Percentiles rank a stretch among this genome's conserved stretches.
Evolutionary conservation across 1,140 invertebrate species (phyloP).

Genomic region (Cherax destructor): DNA sequence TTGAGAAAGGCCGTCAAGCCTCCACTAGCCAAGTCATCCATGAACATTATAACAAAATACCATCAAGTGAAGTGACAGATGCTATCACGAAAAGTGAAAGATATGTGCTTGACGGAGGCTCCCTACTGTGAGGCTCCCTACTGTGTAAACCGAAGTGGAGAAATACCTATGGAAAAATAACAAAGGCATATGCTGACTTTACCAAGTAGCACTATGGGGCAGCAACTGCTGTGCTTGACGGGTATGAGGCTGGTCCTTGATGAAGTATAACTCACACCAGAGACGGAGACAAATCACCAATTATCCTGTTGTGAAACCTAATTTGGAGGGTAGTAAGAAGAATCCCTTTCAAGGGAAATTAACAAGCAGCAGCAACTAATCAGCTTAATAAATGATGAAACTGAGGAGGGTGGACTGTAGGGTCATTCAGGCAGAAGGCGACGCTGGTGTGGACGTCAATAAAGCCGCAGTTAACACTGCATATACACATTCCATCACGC

Average conservation of each 20-base stretch:
- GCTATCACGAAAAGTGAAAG: conserved; percentile 6
- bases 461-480: conserved; percentile 3
- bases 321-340: conserved; percentile 27
- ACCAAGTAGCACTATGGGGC: conserved; percentile 3
- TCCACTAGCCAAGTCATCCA: conserved; percentile 8
- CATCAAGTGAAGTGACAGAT: neutral
- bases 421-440: conserved; percentile 27
- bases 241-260: conserved; percentile 19
- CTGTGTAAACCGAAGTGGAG: conserved; percentile 1
- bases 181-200: conserved; percentile 20
- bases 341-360: conserved; percentile 37
- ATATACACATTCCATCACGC: conserved; percentile 9
- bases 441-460: conserved; percentile 38
- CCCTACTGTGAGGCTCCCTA: neutral
- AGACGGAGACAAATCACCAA: conserved; percentile 13
- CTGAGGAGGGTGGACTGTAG: conserved; percentile 31
- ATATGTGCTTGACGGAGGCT: neutral
- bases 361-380: conserved; percentile 43
- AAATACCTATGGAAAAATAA: conserved; percentile 34
- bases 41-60: conserved; percentile 1
- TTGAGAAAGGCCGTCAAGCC: neutral
- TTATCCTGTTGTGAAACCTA: conserved; percentile 1
- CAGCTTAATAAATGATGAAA: conserved; percentile 50
- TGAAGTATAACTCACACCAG: conserved; percentile 4
- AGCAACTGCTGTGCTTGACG: neutral